These are phyloP conservation scores for Drosophila setifemur DNA, from an alignment of 1,140 invertebrate species.

Conservation along the genomic window DNA sequence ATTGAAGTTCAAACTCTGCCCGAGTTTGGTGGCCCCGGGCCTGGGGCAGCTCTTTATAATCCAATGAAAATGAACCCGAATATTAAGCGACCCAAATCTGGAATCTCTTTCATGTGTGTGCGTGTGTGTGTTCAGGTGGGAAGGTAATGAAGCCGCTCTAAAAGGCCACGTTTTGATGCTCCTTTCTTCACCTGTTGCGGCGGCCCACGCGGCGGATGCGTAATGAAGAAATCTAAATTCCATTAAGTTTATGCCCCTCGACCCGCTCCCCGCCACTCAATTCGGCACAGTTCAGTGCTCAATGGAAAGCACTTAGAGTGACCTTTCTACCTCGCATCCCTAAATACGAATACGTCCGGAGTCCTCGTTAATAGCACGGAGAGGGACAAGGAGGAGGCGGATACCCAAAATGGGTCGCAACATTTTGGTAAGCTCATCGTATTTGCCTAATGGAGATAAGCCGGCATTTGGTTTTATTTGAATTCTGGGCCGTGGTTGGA, in stretches of 20 bases:
- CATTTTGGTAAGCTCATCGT: slow-evolving; percentile 50
- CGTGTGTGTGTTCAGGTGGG: slow-evolving; percentile 13
- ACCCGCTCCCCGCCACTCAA: not conserved
- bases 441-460: slow-evolving; percentile 64
- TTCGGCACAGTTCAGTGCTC: slow-evolving; percentile 45
- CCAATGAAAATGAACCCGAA: slow-evolving; percentile 52
- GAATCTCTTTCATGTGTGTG: slow-evolving; percentile 49
- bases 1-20: slow-evolving; percentile 50
- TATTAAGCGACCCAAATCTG: slow-evolving; percentile 37
- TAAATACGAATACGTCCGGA: too few relatives aligned
- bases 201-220: slow-evolving; percentile 6
- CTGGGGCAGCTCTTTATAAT: slow-evolving; percentile 42
- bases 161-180: slow-evolving; percentile 12
- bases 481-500: slow-evolving; percentile 40
- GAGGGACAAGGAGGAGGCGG: too few relatives aligned
- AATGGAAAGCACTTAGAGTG: slow-evolving; percentile 50
- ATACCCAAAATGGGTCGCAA: slow-evolving; percentile 41
- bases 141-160: slow-evolving; percentile 26
- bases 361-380: too few relatives aligned
- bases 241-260: slow-evolving; percentile 42
- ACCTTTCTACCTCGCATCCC: slow-evolving; percentile 26
- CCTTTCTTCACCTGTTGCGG: slow-evolving; percentile 47
- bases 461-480: slow-evolving; percentile 61
- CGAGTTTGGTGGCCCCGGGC: slow-evolving; percentile 17
- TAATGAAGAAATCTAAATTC: slow-evolving; percentile 62